Percentiles rank a stretch among this genome's conserved stretches.
phyloP scores from a whole-genome alignment of 2,888 invertebrate genomes.

The Yponomeuta malinellus region DNA sequence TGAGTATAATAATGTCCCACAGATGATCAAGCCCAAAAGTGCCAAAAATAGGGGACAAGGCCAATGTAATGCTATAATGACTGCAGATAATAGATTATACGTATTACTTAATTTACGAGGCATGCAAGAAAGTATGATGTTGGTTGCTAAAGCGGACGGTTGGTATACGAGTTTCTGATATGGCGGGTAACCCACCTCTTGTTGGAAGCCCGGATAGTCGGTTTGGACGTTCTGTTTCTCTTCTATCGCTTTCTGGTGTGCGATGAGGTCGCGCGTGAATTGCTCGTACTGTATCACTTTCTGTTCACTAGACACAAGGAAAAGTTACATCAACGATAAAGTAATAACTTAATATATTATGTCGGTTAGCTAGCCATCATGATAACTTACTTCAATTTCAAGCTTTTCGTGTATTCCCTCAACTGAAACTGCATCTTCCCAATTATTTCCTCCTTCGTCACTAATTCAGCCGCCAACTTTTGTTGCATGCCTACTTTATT shows the following conservation, averaged over 20 bases:
- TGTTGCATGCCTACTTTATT: constrained; percentile 65
- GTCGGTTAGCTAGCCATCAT: background rate
- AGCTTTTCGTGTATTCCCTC: constrained; percentile 57
- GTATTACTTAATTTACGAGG: no score
- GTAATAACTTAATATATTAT: no score
- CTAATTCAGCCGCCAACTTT: constrained; percentile 64
- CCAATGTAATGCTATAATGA: no score
- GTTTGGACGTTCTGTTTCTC: constrained; percentile 22
- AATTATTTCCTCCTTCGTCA: constrained; percentile 62
- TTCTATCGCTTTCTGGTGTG: constrained; percentile 1
- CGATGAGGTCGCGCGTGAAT: constrained; percentile 41
- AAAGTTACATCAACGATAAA: no score
- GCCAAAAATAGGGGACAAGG: no score
- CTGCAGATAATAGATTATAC: no score
- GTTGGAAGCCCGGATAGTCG: constrained; percentile 55
- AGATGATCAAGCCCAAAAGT: no score
- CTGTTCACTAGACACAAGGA: constrained; percentile 43
- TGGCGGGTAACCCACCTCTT: constrained; percentile 41
- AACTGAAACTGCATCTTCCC: constrained; percentile 63
- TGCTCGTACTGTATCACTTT: constrained; percentile 66
- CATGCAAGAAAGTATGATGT: no score
- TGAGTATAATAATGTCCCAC: no score
- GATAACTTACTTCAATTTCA: constrained; percentile 54
- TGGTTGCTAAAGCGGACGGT: no score
- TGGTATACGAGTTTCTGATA: no score